Base-by-base conservation (phyloP, 1,140 invertebrate genomes). In the Bombus vancouverensis region DNA sequence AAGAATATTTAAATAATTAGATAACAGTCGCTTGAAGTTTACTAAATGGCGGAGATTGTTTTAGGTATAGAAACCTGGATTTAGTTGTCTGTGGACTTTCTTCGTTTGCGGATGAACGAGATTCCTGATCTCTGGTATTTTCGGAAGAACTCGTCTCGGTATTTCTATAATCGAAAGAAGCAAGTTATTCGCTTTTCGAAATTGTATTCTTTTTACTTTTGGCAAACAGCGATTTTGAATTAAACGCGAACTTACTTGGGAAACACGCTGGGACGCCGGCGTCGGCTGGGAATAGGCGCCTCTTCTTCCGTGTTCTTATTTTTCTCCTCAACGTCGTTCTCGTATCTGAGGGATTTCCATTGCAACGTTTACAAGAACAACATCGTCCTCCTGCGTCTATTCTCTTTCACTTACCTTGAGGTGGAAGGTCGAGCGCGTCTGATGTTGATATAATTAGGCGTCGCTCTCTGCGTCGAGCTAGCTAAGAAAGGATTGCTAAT, bases 361-460 rank as follows among this genome's bases (percentile, higher is more conserved):
- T 42, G n/a, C 6, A 13, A n/a, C 22, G 3, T 15, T 32, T 37
- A 5, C 22, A 18, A 5, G 57, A 10, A 32, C 3, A 59, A n/a
- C 1, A 2, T 70, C n/a, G n/a, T 66, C 32, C 15, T 25, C 3
- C 22, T 22, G 22, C 0, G 9, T 5, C 0, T 6, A 3, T 28
- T 25, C 28, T 15, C 1, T 6, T 37, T 44, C 22, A 25, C 53
- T 71, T 84, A 92, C 90, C 81, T 88, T 15, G 89, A 92, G 3
- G 96, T 96, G 4, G 96, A 95, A 12, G 96, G 96, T 87, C 96
- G 95, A 0, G 94, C 91, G 68, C 97, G 95, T 77, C 96, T 93
- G 66, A 97, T 97, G 87, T 96, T 97, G 0, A 97, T 96, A 80
- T 97, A 97, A 89, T 90, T 95, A 12, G 94, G 94, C n/a, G 94